Base-by-base conservation (phyloP, 2,888 invertebrate species). In the Imbricaverruca yamaguchii region DNA sequence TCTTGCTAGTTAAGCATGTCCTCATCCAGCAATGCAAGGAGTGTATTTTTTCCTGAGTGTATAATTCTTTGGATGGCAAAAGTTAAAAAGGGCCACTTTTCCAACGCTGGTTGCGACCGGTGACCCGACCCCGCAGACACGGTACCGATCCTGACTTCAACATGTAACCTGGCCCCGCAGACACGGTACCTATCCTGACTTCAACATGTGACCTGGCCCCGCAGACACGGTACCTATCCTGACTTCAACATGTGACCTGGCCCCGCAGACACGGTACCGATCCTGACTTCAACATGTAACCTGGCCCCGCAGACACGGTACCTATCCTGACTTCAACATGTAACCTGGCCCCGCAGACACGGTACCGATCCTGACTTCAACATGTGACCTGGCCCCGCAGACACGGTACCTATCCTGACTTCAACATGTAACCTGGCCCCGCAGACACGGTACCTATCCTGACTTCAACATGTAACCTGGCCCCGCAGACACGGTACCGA, bases 401-500 rank as follows among this genome's bases (percentile, higher is more conserved):
- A 69, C 8, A 10, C 25, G 23, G n/a, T 80, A 57, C 56, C 2
- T 9, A 21, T 10, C 9, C 63, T n/a, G 21, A 63, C 63, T 2
- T 74, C 23, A 0, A 63, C 10, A 15, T n/a, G 65, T 23, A n/a
- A 61, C 21, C 59, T 23, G 39, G 4, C 39, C 39, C 39, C 39
- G 80, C 25, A 13, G 2, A 69, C 8, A 10, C 25, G 23, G n/a
- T 80, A 57, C 56, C 2, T 9, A 21, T 10, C 9, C 63, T n/a
- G 21, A 63, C 63, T 2, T 74, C 23, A 0, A 63, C 10, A 15
- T n/a, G 65, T 23, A n/a, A 61, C 21, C 59, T 23, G 25, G 7
- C 80, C 82, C 85, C 86, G 8, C 87, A 98, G 97, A 98, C 89
- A 92, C 95, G 85, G 97, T 98, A 59, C 97, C 96, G 39, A 98